A percentile compares a stretch with the other conserved stretches of the same genome.
Conservation (phyloP, 2,113 vertebrate genomes). For the Eira barbara region DNA sequence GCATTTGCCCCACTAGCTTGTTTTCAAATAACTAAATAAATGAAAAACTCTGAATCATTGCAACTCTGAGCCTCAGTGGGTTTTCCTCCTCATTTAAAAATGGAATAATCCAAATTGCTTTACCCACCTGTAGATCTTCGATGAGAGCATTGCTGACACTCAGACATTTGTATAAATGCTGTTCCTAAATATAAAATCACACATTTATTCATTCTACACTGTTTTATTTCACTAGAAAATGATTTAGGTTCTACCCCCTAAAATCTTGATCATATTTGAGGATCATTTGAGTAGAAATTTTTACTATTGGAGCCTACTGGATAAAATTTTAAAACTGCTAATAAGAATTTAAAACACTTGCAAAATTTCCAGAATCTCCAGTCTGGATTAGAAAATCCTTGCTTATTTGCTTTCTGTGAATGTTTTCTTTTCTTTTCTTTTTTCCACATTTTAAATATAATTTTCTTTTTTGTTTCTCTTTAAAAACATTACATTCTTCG, state of each 20-base stretch:
- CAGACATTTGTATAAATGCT: neutral
- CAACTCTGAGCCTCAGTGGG: neutral
- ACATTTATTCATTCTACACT: neutral
- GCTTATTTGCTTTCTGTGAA: neutral
- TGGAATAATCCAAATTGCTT: neutral
- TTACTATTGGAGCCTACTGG: neutral
- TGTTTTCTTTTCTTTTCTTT: neutral
- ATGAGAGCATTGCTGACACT: neutral
- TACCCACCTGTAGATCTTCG: neutral
- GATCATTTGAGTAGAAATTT: neutral
- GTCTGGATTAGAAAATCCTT: neutral
- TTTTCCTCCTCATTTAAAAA: neutral
- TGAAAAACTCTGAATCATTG: neutral
- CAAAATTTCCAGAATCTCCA: neutral
- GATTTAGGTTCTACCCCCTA: neutral
- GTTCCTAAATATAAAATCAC: neutral
- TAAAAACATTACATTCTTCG: neutral
- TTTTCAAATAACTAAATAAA: neutral
- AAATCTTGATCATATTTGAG: neutral
- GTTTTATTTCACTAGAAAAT: neutral
- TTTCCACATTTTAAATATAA: neutral
- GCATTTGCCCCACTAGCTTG: fast-evolving
- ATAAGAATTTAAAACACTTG: neutral
- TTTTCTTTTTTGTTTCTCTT: neutral
- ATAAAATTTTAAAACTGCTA: neutral